Evolutionary conservation across 1,140 invertebrate genomes (phyloP), one percentile per base, ranked within the genome.

Genomic region (Zaprionus tsacasi): DNA sequence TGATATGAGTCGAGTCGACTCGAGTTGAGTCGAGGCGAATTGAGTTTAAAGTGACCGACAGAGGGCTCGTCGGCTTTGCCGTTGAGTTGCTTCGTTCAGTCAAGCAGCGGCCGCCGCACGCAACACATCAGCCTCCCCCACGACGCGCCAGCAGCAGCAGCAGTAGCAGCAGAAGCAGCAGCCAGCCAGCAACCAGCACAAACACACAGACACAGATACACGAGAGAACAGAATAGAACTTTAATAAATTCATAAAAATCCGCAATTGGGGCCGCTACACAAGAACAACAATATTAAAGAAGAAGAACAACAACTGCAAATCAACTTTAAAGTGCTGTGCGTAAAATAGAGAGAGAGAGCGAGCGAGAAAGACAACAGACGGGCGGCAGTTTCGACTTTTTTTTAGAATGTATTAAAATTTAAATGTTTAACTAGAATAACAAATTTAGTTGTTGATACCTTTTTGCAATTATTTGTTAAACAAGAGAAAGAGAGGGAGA

Each of bases 391-490:
- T 89, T 88, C 70, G 68, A 74, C 61, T 89, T 88, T 86, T 86
- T 21, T 80, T 78, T 89, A 88, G 85, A 57, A 87, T 87, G 82
- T 86, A 86, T 88, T 80, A 66, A 71, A 82, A 86, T 78, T 76
- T 77, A 87, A 86, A 90, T 76, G 81, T 88, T 88, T 81, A 91
- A 87, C 78, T 91, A 91, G 87, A 91, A 91, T 91, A 91, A 91
- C 88, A 91, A 91, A 91, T 91, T 91, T 88, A 88, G 82, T 83
- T 88, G 82, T 91, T 88, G 83, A 91, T 91, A 91, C 78, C 80
- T 91, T 91, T 77, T 83, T 76, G 70, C 82, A 91, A 91, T 86
- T 90, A 81, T 81, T 86, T 90, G 86, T 89, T 90, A 72, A 89
- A 86, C 80, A 35, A 35, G 33, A 35, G 21, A 21, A 1, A 21